phyloP scores from a whole-genome alignment of 2,888 invertebrate species.

The Andrena praecox region DNA sequence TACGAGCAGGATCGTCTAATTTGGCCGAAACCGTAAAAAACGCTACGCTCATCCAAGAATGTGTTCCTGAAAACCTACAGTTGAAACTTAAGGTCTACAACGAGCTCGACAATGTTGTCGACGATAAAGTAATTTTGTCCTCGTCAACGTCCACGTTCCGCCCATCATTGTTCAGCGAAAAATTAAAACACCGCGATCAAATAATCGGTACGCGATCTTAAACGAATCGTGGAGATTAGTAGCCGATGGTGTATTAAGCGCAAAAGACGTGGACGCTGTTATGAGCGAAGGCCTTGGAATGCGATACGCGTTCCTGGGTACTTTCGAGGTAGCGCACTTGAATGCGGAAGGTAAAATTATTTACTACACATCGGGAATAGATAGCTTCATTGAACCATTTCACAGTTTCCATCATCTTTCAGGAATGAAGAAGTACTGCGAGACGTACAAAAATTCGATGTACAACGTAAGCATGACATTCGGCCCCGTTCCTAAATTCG shows the following conservation, averaged over 20 bases:
- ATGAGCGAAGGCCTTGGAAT: conserved; percentile 97
- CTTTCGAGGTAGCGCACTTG: conserved; percentile 96
- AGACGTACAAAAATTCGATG: conserved; percentile 88
- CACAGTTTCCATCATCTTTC: conserved; percentile 52
- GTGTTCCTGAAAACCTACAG: conserved; percentile 95
- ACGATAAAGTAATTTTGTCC: conserved; percentile 92
- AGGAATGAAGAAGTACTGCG: conserved; percentile 88
- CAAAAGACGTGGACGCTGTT: conserved; percentile 95
- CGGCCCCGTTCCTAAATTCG: conserved; percentile 91
- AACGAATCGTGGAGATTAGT: conserved; percentile 97
- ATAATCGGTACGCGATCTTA: conserved; percentile 94
- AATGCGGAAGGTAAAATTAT: conserved; percentile 92
- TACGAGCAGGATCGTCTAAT: conserved; percentile 87
- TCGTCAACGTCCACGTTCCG: conserved; percentile 97
- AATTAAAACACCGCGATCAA: conserved; percentile 90
- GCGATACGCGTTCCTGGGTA: conserved; percentile 98
- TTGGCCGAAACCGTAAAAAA: conserved; percentile 90
- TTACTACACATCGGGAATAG: neutral
- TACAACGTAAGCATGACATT: conserved; percentile 90
- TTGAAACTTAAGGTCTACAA: conserved; percentile 93
- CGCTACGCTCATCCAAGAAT: conserved; percentile 95
- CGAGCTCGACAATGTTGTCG: conserved; percentile 91
- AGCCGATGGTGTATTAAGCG: conserved; percentile 92
- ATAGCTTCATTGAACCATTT: neutral
- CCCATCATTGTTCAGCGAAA: conserved; percentile 94